Conservation (phyloP, 2,113 vertebrate species). For the Gymnarchus niloticus region DNA sequence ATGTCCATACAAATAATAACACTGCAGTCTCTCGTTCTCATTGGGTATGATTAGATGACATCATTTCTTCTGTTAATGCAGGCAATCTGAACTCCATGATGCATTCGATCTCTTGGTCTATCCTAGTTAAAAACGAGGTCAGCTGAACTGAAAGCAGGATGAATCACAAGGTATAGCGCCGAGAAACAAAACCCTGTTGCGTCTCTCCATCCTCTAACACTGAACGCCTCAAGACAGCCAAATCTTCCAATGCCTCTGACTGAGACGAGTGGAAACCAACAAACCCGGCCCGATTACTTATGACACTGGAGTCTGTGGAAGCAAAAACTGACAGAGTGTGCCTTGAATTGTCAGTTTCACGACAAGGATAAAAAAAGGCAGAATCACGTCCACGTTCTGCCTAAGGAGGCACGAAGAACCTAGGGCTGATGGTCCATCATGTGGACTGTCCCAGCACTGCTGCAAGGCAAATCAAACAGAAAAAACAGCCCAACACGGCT, state of each 20-base stretch:
- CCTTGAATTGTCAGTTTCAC: background rate
- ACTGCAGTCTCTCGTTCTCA: no score
- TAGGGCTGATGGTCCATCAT: background rate
- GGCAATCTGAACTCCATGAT: no score
- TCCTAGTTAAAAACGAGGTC: background rate
- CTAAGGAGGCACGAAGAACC: background rate
- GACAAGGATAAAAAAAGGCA: no score
- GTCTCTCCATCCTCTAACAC: background rate
- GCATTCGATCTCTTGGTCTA: background rate
- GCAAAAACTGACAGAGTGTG: background rate
- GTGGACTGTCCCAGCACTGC: background rate
- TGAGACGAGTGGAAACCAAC: background rate
- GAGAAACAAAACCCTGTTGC: background rate
- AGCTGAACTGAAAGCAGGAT: constrained; percentile 1
- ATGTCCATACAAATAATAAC: no score
- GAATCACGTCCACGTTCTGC: background rate
- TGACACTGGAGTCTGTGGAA: background rate
- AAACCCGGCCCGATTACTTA: background rate
- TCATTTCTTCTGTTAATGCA: no score
- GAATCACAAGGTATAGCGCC: background rate
- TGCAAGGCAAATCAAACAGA: background rate
- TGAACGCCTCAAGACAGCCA: background rate
- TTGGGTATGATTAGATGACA: constrained; percentile 1
- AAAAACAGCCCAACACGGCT: background rate
- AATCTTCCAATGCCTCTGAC: background rate